Conservation (phyloP, 2,888 invertebrate species). For the Andrena flavipes region DNA sequence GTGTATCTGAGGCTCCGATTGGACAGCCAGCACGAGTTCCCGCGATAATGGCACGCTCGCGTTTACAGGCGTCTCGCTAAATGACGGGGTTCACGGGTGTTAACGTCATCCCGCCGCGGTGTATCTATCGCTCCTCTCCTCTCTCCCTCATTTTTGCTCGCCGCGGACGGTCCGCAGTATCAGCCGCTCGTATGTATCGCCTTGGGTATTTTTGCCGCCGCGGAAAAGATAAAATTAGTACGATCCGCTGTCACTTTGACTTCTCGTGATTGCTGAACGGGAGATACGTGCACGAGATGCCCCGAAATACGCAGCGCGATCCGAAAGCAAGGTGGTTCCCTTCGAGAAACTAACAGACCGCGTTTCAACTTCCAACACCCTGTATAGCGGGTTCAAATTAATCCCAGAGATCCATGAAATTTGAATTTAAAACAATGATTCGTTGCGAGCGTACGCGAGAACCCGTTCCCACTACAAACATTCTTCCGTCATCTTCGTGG, state of each 20-base stretch:
- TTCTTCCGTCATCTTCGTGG: constrained; percentile 48
- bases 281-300: background rate
- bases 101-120: constrained; percentile 35
- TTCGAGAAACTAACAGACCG: background rate
- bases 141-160: background rate
- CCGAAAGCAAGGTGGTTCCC: background rate
- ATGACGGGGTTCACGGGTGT: constrained; percentile 57
- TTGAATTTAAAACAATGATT: constrained; percentile 62
- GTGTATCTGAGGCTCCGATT: constrained; percentile 52
- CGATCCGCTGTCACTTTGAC: constrained; percentile 13
- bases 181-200: constrained; percentile 1
- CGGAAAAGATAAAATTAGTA: constrained; percentile 32
- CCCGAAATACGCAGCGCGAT: background rate
- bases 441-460: constrained; percentile 57
- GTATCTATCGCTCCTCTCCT: constrained; percentile 33
- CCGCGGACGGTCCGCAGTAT: background rate
- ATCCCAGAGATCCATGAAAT: background rate
- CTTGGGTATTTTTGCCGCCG: constrained; percentile 33
- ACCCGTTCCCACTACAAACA: constrained; percentile 59
- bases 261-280: constrained; percentile 33
- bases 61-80: constrained; percentile 42
- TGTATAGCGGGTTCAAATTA: background rate
- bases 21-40: constrained; percentile 31
- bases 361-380: background rate
- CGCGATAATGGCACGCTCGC: constrained; percentile 43